Base-by-base conservation (phyloP, 2,797 vertebrate genomes). In the Enteromius mattozi region DNA sequence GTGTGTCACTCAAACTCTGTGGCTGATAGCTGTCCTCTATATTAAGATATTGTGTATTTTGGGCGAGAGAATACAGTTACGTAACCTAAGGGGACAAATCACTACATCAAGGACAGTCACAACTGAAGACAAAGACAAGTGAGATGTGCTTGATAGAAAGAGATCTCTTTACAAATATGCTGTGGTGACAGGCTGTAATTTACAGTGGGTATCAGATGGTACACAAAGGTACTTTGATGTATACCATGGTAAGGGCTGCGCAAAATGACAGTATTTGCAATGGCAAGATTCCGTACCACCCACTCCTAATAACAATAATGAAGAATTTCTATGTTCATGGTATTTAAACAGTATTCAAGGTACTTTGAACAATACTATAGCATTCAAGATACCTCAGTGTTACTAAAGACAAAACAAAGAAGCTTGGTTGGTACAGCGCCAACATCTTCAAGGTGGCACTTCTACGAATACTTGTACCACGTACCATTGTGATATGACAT, bases 41-140 rank as follows among this genome's bases (percentile, higher is more conserved):
- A 79, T 63, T 71, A 37, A 35, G 51, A 84, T 45, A 35, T 33
- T 84, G 66, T 71, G 35, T 63, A 59, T 79, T 70, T 71, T 84
- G 8, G 35, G 72, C 2, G 30, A 68, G 4, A 68, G 10, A 77
- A 56, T 51, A 16, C 10, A 30, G n/a, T 42, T 54, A 40, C 40
- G 40, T 40, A 69, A 59, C 17, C 27, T 24, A 33, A 56, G 61
- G 59, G 24, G 59, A 45, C 6, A 63, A 63, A 42, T 45, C 56
- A 19, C 70, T 49, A 9, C 19, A 8, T 65, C 56, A 37, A n/a
- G 42, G 54, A 24, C 51, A 78, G 13, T 40, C 33, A 37, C 51
- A 40, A 40, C 51, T 40, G 3, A 40, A 35, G 51, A 59, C 6
- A 27, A 59, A 56, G 3, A 2, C 35, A 61, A 42, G 33, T 59